Percentiles rank a stretch among this genome's conserved stretches.
Conservation (phyloP, 1,140 invertebrate genomes). For the Drosophila fuyamai region DNA sequence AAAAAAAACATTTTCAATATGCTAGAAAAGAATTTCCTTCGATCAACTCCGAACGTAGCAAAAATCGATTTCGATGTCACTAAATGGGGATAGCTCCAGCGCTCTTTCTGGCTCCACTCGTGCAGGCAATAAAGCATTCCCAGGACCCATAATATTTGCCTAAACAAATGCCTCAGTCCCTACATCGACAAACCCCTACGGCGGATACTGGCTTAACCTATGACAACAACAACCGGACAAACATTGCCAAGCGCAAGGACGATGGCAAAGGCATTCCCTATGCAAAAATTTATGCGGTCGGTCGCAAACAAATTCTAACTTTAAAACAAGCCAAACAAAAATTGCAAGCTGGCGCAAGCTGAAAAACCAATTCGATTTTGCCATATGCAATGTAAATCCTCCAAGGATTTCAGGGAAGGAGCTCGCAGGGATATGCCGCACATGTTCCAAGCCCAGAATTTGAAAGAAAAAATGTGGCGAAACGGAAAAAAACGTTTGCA, state of each 20-base stretch:
- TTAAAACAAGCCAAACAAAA: constrained; percentile 54
- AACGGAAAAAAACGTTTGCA: constrained; percentile 54
- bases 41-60: constrained; percentile 16
- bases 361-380: constrained; percentile 60
- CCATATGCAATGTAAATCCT: constrained; percentile 49
- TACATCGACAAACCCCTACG: constrained; percentile 12
- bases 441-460: constrained; percentile 21
- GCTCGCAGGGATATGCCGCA: constrained; percentile 22
- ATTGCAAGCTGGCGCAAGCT: constrained; percentile 44
- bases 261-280: constrained; percentile 44
- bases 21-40: constrained; percentile 5
- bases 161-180: constrained; percentile 40
- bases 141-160: constrained; percentile 54
- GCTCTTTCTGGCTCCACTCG: constrained; percentile 14
- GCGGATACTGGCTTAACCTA: constrained; percentile 14
- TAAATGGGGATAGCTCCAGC: not conserved
- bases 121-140: constrained; percentile 39
- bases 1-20: constrained; percentile 28
- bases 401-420: constrained; percentile 27
- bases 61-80: constrained; percentile 30
- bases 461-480: constrained; percentile 25
- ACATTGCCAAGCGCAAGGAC: constrained; percentile 31
- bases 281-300: constrained; percentile 52
- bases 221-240: constrained; percentile 21
- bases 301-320: constrained; percentile 52